Base-by-base conservation (phyloP, 2,113 vertebrate species). In the Anas platyrhynchos region DNA sequence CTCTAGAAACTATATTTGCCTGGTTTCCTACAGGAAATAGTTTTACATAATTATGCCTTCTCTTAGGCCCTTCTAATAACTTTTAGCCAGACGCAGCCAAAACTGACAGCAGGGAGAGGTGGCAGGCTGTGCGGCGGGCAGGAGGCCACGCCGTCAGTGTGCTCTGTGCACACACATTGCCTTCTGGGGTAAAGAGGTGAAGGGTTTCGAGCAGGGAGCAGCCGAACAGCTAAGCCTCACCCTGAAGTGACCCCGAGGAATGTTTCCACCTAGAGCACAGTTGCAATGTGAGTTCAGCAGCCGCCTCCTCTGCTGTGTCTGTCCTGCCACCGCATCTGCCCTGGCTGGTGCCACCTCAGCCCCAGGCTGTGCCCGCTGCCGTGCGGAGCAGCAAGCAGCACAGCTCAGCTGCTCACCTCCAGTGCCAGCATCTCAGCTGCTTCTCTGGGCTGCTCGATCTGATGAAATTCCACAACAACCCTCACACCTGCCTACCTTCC, bases 201-300 rank as follows among this genome's bases (percentile, higher is more conserved):
- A 86, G 77, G 77, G 50, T 54, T 86, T 62, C 83, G 75, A 86
- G 76, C 75, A 88, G n/a, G 52, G 88, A 84, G 85, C 91, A 75
- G 69, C 89, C 48, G 67, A 62, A 88, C 91, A 92, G 89, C 36
- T 83, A 88, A 92, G 89, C 83, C 77, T 95, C 77, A 75, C 73
- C 73, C 91, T 84, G 50, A 25, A 91, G 77, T 55, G 83, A 92
- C 80, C 86, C 80, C 65, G 63, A 86, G 86, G 62, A 29, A n/a
- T 86, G 88, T 83, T 95, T 96, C 91, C 96, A 92, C 92, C 65
- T 86, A 86, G 55, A 77, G 61, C 77, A 66, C 13, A 41, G 69
- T 67, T 96, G 76, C 89, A 71, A 89, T 86, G 63, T 5, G 32
- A 75, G 52, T 59, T 95, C 56, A 67, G 0, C 1, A 82, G 87